Evolutionary conservation across 2,797 vertebrate species (phyloP).

Genomic region (Hybognathus amarus): DNA sequence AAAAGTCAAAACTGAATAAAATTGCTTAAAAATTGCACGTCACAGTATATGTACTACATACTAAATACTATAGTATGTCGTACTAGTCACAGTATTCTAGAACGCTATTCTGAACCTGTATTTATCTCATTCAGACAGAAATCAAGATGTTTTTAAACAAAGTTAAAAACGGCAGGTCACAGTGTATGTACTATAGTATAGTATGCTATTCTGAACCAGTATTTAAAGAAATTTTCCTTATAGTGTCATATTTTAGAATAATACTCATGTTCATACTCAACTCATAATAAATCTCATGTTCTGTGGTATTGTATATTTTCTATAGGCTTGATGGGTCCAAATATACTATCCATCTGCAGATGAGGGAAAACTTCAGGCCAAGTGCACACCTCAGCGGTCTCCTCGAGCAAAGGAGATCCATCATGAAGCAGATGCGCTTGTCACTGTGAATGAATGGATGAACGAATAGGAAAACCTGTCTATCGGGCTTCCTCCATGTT

Average conservation of each 20-base stretch:
- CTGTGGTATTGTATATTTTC: neutral
- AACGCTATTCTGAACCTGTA: too few relatives aligned
- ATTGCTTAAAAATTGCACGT: neutral
- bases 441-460: slow-evolving; percentile 52
- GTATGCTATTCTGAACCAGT: neutral
- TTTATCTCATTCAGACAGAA: too few relatives aligned
- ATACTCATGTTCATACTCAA: neutral
- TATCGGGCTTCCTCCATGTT: slow-evolving; percentile 47
- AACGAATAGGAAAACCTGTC: slow-evolving; percentile 48
- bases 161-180: too few relatives aligned
- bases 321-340: neutral
- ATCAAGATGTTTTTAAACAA: too few relatives aligned
- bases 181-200: too few relatives aligned
- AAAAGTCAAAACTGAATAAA: neutral
- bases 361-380: slow-evolving; percentile 57
- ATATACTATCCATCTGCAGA: slow-evolving; percentile 15
- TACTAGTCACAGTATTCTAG: neutral
- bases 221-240: neutral
- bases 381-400: slow-evolving; percentile 70
- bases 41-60: neutral
- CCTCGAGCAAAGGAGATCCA: slow-evolving; percentile 37
- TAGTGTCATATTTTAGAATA: neutral
- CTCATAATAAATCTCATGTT: neutral
- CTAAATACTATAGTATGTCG: too few relatives aligned
- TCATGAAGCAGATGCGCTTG: slow-evolving; percentile 65